phyloP scores from a whole-genome alignment of 2,888 invertebrate species.

The Diarsia mendica region DNA sequence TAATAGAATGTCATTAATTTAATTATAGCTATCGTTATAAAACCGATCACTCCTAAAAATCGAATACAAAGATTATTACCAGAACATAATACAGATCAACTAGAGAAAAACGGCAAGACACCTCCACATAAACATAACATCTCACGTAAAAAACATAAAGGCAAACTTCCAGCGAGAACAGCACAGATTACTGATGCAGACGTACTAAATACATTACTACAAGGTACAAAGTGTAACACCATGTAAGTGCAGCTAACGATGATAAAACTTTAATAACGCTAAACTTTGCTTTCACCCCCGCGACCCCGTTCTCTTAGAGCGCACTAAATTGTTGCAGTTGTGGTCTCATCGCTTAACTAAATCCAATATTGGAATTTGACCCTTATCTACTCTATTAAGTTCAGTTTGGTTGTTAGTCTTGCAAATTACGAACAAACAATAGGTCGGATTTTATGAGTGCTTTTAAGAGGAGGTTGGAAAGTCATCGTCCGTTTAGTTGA shows the following conservation, averaged over 20 bases:
- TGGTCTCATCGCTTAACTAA: slow-evolving; percentile 74
- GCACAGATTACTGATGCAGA: slow-evolving; percentile 69
- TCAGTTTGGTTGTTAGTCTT: slow-evolving; percentile 69
- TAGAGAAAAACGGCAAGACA: neutral
- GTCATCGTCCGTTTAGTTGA: neutral
- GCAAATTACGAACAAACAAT: slow-evolving; percentile 67
- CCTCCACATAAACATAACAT: neutral
- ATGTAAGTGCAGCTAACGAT: slow-evolving; percentile 57
- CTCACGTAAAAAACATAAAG: slow-evolving; percentile 33
- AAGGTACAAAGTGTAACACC: slow-evolving; percentile 57
- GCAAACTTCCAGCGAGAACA: slow-evolving; percentile 33
- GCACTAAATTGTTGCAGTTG: slow-evolving; percentile 75
- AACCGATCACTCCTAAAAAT: neutral
- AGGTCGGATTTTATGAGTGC: slow-evolving; percentile 63
- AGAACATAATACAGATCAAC: neutral
- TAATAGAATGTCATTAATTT: slow-evolving; percentile 1
- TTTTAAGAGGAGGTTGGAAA: slow-evolving; percentile 31
- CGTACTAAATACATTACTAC: slow-evolving; percentile 68
- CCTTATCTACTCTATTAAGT: slow-evolving; percentile 72
- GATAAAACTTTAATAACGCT: slow-evolving; percentile 71
- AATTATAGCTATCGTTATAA: neutral
- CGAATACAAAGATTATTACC: neutral
- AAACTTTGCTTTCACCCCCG: slow-evolving; percentile 64
- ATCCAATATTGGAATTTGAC: slow-evolving; percentile 77
- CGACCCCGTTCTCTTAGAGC: slow-evolving; percentile 57